These are phyloP conservation scores for Tetraodon nigroviridis DNA, from an alignment of 2,113 vertebrate species.

Conservation along the genomic window DNA sequence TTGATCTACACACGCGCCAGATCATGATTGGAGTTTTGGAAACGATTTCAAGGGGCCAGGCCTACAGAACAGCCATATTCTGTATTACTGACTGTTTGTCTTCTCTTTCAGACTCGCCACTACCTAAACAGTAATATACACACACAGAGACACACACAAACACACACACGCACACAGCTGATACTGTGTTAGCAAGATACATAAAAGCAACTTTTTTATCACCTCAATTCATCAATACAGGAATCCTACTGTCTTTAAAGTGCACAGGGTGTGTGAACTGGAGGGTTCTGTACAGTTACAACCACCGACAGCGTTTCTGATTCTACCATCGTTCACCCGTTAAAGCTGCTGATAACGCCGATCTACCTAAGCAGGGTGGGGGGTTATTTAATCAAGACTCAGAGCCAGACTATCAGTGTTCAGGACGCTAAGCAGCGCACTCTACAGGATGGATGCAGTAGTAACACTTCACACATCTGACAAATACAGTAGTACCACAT, in stretches of 20 bases:
- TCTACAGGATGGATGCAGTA: slow-evolving; percentile 63
- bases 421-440: slow-evolving; percentile 56
- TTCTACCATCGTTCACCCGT: slow-evolving; percentile 28
- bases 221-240: slow-evolving; percentile 46
- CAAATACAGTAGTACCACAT: slow-evolving; percentile 44
- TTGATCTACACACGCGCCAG: slow-evolving; percentile 29
- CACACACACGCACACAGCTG: slow-evolving; percentile 38
- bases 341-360: slow-evolving; percentile 37
- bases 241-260: slow-evolving; percentile 51
- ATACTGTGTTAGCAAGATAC: slow-evolving; percentile 49
- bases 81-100: slow-evolving; percentile 32
- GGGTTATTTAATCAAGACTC: slow-evolving; percentile 7
- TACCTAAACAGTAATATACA: slow-evolving; percentile 49
- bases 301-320: slow-evolving; percentile 35
- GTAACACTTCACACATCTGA: slow-evolving; percentile 73
- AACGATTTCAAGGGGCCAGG: slow-evolving; percentile 29
- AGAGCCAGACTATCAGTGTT: slow-evolving; percentile 71
- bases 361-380: slow-evolving; percentile 22
- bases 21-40: slow-evolving; percentile 27
- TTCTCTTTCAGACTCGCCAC: slow-evolving; percentile 51
- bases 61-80: slow-evolving; percentile 19
- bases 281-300: slow-evolving; percentile 40
- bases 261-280: slow-evolving; percentile 36
- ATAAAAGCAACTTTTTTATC: slow-evolving; percentile 53
- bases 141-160: slow-evolving; percentile 33